These are phyloP conservation scores for Caracal caracal DNA, from an alignment of 2,113 vertebrate genomes.

Conservation along the genomic window DNA sequence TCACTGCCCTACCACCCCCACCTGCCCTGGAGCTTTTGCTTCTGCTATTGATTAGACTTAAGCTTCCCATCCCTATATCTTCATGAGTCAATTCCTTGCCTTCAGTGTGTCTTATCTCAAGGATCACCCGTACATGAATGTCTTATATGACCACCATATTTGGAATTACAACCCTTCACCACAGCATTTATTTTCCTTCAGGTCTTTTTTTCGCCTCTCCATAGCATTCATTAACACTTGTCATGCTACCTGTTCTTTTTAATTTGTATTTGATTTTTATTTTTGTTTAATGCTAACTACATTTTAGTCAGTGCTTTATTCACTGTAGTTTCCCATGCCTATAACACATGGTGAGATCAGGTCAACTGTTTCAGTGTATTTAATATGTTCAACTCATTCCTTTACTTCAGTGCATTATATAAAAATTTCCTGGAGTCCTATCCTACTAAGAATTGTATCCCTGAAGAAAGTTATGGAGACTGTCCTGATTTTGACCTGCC, in stretches of 20 bases:
- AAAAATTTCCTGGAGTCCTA: background rate
- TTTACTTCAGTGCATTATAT: background rate
- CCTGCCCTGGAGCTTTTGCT: background rate
- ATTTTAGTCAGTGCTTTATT: background rate
- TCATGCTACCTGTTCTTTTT: background rate
- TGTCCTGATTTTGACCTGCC: background rate
- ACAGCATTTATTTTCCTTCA: background rate
- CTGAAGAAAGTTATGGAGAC: background rate
- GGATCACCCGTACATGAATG: background rate
- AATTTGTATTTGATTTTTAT: background rate
- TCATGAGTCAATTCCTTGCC: background rate
- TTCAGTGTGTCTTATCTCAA: background rate
- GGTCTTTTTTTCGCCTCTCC: background rate
- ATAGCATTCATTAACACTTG: background rate
- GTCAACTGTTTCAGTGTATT: background rate
- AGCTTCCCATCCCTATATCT: accelerated
- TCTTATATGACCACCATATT: background rate
- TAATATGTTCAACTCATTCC: background rate
- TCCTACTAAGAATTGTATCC: background rate
- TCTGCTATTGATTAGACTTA: background rate
- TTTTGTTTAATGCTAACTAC: background rate
- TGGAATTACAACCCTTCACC: background rate
- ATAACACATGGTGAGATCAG: background rate
- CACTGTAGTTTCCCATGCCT: background rate
- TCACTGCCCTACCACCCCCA: background rate